These are phyloP conservation scores for Heliconius congener DNA, from an alignment of 1,140 invertebrate species.

Conservation along the genomic window DNA sequence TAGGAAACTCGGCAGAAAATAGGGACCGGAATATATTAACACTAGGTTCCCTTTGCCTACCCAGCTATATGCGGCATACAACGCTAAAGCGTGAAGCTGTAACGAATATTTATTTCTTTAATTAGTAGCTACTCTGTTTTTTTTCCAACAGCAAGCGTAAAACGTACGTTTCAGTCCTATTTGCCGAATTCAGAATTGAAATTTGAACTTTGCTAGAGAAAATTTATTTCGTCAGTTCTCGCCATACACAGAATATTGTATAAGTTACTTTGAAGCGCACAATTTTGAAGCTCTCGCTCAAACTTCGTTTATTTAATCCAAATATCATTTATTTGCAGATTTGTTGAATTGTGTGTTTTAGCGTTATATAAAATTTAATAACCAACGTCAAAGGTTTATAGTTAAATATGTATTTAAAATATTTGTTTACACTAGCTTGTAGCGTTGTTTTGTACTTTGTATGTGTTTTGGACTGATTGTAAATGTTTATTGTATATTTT, in stretches of 20 bases:
- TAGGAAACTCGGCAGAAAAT: no score
- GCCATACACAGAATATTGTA: not conserved
- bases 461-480: no score
- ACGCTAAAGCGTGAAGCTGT: not conserved
- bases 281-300: not conserved
- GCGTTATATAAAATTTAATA: not conserved
- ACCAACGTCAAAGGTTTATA: not conserved
- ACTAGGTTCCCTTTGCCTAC: not conserved
- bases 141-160: not conserved
- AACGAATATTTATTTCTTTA: not conserved
- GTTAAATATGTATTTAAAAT: not conserved
- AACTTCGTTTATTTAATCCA: not conserved
- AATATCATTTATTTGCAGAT: not conserved
- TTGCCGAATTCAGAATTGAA: not conserved
- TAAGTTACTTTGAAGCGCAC: not conserved
- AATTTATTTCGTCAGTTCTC: constrained; percentile 1
- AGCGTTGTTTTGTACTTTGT: no score
- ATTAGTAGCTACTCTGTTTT: not conserved
- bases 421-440: not conserved
- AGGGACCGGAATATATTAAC: not conserved
- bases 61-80: not conserved
- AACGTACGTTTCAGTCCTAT: not conserved
- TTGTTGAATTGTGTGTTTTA: not conserved
- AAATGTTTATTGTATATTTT: no score
- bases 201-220: not conserved